Conservation (phyloP, 2,113 vertebrate genomes). For the Etheostoma cragini region DNA sequence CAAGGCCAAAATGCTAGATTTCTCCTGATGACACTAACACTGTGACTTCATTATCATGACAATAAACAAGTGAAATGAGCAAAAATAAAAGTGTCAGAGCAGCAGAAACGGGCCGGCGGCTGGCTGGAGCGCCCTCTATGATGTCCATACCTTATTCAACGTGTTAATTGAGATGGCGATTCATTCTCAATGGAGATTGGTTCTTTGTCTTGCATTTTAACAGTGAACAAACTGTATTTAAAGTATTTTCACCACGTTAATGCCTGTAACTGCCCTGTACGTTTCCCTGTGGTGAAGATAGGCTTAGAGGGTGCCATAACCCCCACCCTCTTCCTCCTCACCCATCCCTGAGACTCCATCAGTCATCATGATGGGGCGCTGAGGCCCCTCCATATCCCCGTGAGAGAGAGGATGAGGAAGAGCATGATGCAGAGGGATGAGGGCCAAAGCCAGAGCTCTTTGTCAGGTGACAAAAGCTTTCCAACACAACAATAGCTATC, state of each 20-base stretch:
- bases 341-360: conserved; percentile 65
- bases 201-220: conserved; percentile 52
- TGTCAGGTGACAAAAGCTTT: conserved; percentile 83
- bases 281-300: conserved; percentile 45
- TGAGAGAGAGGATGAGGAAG: conserved; percentile 77
- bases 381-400: conserved; percentile 73
- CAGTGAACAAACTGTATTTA: conserved; percentile 31
- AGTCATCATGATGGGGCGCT: conserved; percentile 72
- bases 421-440: conserved; percentile 79
- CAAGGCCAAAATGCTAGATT: conserved; percentile 77
- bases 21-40: conserved; percentile 79
- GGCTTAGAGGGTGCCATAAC: conserved; percentile 29
- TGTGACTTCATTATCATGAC: conserved; percentile 81
- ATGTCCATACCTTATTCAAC: conserved; percentile 59
- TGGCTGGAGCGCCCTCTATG: conserved; percentile 53
- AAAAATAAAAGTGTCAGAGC: conserved; percentile 76
- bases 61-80: conserved; percentile 81
- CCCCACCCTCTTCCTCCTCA: conserved; percentile 46
- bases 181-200: conserved; percentile 57
- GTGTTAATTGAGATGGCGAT: conserved; percentile 75
- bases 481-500: conserved; percentile 81
- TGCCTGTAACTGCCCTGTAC: conserved; percentile 11
- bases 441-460: conserved; percentile 79
- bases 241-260: conserved; percentile 13
- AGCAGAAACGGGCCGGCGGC: conserved; percentile 65